phyloP scores from a whole-genome alignment of 2,113 vertebrate genomes.

The Galeopterus variegatus region DNA sequence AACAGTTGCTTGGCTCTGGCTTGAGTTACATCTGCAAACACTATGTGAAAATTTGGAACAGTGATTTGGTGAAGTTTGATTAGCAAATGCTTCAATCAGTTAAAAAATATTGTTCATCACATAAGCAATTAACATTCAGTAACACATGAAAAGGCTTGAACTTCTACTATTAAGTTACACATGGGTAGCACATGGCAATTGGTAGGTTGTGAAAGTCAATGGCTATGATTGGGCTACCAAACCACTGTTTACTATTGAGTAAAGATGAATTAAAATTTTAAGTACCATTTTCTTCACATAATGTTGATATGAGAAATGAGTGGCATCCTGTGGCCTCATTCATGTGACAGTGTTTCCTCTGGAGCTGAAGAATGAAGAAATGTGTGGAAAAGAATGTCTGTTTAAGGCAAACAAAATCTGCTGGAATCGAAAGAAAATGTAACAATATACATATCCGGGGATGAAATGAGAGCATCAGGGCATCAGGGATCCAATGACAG shows the following conservation, averaged over 20 bases:
- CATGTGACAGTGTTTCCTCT: not conserved
- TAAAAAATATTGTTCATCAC: slow-evolving; percentile 20
- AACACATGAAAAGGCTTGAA: slow-evolving; percentile 20
- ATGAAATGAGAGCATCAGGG: not conserved
- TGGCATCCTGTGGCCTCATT: not conserved
- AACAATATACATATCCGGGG: not conserved
- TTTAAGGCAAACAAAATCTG: slow-evolving; percentile 5
- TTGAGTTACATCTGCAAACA: not conserved
- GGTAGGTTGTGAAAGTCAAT: not conserved
- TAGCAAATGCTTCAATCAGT: not conserved
- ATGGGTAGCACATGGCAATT: not conserved
- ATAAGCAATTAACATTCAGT: not conserved
- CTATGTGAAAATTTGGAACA: not conserved
- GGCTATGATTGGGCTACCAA: not conserved
- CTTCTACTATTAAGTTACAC: not conserved
- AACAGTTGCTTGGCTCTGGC: not conserved
- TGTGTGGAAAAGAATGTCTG: not conserved
- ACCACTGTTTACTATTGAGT: not conserved
- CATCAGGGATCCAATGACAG: not conserved
- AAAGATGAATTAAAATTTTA: slow-evolving; percentile 24
- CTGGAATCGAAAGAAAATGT: slow-evolving; percentile 19
- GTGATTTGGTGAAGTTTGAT: not conserved
- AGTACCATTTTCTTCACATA: slow-evolving; percentile 28
- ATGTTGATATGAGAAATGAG: not conserved
- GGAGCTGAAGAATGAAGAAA: slow-evolving; percentile 56